These are phyloP conservation scores for Lampris megalopsis DNA, from an alignment of 2,113 vertebrate species.

Conservation along the genomic window DNA sequence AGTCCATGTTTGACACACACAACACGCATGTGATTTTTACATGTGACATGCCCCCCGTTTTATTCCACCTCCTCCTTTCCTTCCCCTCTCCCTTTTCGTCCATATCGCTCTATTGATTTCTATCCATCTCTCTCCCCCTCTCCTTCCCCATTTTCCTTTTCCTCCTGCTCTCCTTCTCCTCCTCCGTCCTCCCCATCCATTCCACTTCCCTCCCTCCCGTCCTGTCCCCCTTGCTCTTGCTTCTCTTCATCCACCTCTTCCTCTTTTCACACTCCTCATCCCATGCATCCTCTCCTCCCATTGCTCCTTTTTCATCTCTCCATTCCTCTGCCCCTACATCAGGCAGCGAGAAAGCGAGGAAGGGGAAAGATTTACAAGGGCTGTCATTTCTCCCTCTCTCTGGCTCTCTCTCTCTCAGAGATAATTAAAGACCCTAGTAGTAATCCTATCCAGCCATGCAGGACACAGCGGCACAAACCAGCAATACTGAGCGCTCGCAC, in stretches of 20 bases:
- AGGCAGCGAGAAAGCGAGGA: conserved; percentile 23
- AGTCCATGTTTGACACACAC: conserved; percentile 49
- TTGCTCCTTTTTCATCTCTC: not conserved
- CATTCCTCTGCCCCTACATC: not conserved
- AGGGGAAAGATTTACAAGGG: conserved; percentile 55
- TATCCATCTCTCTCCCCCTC: not conserved
- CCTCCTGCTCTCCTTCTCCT: not conserved
- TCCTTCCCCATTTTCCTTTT: no score
- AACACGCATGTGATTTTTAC: conserved; percentile 38
- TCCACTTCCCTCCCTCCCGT: no score
- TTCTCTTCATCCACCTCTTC: conserved; percentile 5
- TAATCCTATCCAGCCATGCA: conserved; percentile 56
- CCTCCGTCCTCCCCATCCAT: not conserved
- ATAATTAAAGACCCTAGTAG: conserved; percentile 60
- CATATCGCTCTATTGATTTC: not conserved
- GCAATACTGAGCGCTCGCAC: conserved; percentile 28
- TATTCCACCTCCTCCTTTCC: not conserved
- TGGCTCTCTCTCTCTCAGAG: conserved; percentile 33
- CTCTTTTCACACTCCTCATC: not conserved
- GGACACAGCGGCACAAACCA: conserved; percentile 16
- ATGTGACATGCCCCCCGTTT: not conserved
- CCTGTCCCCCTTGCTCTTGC: not conserved
- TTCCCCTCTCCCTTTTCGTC: not conserved
- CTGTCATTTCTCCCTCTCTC: conserved; percentile 46
- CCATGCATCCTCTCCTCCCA: no score